phyloP scores from a whole-genome alignment of 2,888 invertebrate species.

The Cephus pygmeus region DNA sequence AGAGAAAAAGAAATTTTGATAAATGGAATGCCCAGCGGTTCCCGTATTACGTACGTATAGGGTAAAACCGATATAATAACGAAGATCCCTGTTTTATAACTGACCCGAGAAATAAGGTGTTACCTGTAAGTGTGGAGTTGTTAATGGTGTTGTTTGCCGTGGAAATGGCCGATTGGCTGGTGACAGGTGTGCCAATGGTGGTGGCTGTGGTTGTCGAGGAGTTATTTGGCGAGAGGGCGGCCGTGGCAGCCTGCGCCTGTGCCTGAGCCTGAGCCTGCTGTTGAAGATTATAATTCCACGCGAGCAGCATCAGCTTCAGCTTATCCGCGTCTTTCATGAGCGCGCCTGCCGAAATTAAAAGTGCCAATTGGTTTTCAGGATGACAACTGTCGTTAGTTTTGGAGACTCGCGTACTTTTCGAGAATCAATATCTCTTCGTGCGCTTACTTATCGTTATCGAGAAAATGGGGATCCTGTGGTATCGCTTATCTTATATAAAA shows the following conservation, averaged over 20 bases:
- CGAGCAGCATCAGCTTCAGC: conserved; percentile 88
- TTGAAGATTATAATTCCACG: conserved; percentile 89
- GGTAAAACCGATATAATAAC: not conserved
- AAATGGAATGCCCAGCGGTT: not conserved
- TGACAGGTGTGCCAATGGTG: conserved; percentile 59
- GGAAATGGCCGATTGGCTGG: conserved; percentile 63
- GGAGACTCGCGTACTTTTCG: not conserved
- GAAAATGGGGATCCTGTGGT: not conserved
- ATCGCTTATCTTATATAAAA: not conserved
- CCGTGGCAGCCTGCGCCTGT: conserved; percentile 57
- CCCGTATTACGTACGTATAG: not conserved
- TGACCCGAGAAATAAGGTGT: conserved; percentile 52
- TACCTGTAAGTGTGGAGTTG: conserved; percentile 65
- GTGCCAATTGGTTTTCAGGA: conserved; percentile 22
- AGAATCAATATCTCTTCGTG: not conserved
- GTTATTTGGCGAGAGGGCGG: conserved; percentile 60
- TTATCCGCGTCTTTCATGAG: conserved; percentile 87
- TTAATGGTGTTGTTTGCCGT: conserved; percentile 65
- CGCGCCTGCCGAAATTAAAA: conserved; percentile 65
- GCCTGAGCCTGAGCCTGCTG: conserved; percentile 60
- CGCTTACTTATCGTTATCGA: not conserved
- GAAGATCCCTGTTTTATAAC: conserved; percentile 31
- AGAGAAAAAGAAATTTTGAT: not conserved
- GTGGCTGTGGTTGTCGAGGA: conserved; percentile 60
- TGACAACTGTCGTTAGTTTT: not conserved